Evolutionary conservation across 2,888 invertebrate genomes (phyloP).

Genomic region (Athrips mouffetella): DNA sequence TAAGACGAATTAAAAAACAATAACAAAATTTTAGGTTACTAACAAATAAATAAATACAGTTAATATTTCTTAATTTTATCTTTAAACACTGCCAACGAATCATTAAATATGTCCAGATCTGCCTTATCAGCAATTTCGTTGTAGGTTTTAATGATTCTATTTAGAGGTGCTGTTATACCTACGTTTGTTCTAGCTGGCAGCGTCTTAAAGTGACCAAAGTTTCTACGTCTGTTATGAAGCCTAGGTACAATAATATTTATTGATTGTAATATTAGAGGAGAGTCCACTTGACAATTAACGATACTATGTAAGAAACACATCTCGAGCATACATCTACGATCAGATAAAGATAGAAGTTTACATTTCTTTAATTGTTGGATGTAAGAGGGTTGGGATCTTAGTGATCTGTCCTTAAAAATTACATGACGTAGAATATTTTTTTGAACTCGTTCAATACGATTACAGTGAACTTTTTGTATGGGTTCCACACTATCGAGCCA

Average conservation of each 20-base stretch:
- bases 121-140: no score
- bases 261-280: neutral
- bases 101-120: no score
- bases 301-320: neutral
- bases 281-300: neutral
- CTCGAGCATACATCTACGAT: neutral
- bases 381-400: neutral
- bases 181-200: no score
- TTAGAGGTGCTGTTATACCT: no score
- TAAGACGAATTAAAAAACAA: no score
- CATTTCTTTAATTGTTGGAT: neutral
- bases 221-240: no score
- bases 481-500: constrained; percentile 2
- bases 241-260: neutral
- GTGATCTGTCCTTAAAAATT: neutral
- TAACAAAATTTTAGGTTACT: no score
- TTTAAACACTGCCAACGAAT: no score
- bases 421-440: constrained; percentile 8
- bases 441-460: constrained; percentile 9
- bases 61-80: no score
- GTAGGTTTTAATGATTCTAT: no score
- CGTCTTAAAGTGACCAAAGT: no score
- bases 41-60: no score
- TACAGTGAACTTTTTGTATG: constrained; percentile 6
- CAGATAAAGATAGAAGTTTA: neutral